phyloP scores from a whole-genome alignment of 1,140 invertebrate genomes.

The Globodera ellingtonae region DNA sequence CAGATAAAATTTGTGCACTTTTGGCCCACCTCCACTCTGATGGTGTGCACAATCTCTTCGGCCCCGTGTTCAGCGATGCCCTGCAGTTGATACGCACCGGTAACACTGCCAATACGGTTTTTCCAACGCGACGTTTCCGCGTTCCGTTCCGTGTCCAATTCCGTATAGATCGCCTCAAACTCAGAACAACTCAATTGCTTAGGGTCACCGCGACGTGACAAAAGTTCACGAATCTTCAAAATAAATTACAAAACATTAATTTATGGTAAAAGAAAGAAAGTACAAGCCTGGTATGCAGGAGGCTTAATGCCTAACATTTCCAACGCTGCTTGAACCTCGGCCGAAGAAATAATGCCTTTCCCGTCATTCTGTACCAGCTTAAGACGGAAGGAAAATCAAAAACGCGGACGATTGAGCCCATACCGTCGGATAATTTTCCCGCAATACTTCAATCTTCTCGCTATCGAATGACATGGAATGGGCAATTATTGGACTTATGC shows the following conservation, averaged over 20 bases:
- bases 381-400: slow-evolving; percentile 29
- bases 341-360: slow-evolving; percentile 38
- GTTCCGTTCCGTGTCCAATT: slow-evolving; percentile 85
- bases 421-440: slow-evolving; percentile 48
- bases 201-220: slow-evolving; percentile 47
- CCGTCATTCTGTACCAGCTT: slow-evolving; percentile 43
- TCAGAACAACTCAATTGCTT: slow-evolving; percentile 45
- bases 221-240: slow-evolving; percentile 54
- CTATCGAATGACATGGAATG: slow-evolving; percentile 25
- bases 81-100: slow-evolving; percentile 89
- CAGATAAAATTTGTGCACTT: background rate
- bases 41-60: slow-evolving; percentile 71
- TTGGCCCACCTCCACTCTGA: slow-evolving; percentile 58
- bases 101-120: slow-evolving; percentile 86
- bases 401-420: background rate
- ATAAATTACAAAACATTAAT: background rate
- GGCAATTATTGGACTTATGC: background rate
- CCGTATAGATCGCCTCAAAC: slow-evolving; percentile 74
- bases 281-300: slow-evolving; percentile 58
- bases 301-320: slow-evolving; percentile 60
- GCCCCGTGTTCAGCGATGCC: slow-evolving; percentile 86
- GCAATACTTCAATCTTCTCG: slow-evolving; percentile 48
- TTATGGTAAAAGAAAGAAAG: slow-evolving; percentile 4
- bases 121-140: slow-evolving; percentile 86
- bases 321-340: slow-evolving; percentile 54